Base-by-base conservation (phyloP, 2,797 vertebrate species). In the Enteromius paludinosus region DNA sequence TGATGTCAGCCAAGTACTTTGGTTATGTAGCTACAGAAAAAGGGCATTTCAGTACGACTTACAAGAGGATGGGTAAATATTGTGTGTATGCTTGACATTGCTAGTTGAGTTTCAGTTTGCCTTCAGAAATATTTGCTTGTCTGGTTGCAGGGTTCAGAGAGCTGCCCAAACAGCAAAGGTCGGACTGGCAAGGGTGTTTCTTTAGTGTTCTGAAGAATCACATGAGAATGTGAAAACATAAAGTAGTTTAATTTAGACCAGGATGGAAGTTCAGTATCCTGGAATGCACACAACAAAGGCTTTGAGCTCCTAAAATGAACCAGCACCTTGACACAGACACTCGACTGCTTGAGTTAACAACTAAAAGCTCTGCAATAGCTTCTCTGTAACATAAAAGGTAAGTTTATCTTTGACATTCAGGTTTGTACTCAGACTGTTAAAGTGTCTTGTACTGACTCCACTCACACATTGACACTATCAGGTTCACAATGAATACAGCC, bases 101-200 rank as follows among this genome's bases (percentile, higher is more conserved):
- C 83, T 43, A 35, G 30, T 61, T 45, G 20, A 83, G 45, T 83
- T 83, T 87, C 75, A 72, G 84, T 86, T 82, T 89, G 81, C 78
- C 66, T 81, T 86, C 70, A 88, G 73, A 89, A 88, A 89, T 86
- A 86, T 80, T 83, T 88, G 78, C 56, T 64, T 43, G 83, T 86
- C 83, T 87, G 72, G 45, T 66, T 64, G 43, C 75, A 83, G 82
- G 43, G n/a, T 65, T 79, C 23, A 65, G 64, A 76, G 61, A 74
- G 76, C 45, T 72, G 10, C 54, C 28, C 65, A 84, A 64, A 45
- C 81, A 79, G 45, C 12, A 14, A 17, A 47, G 54, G 28, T 45
- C 52, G 0, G 33, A 14, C 15, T 14, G 38, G 62, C 18, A 41
- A 73, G 10, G 38, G 28, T 33, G 18, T 33, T 69, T 81, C 64